A percentile compares a stretch with the other conserved stretches of the same genome.
phyloP scores from a whole-genome alignment of 2,113 vertebrate species.

The Coryphaenoides rupestris region DNA sequence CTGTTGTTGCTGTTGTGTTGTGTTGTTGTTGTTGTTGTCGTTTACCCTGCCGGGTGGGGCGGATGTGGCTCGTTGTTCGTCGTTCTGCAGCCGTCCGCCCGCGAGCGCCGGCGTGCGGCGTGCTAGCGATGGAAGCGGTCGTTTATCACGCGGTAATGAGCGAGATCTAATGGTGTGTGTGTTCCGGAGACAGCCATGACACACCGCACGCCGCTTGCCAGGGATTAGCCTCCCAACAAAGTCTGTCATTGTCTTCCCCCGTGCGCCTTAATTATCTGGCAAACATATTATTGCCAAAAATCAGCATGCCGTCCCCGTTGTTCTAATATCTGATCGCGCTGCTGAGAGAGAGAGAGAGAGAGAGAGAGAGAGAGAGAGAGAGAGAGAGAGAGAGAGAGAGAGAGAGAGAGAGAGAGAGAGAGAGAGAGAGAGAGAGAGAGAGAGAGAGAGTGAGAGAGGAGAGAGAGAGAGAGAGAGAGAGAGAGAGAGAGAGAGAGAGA shows the following conservation, averaged over 20 bases:
- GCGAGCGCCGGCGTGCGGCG: slow-evolving; percentile 28
- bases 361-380: too few relatives aligned
- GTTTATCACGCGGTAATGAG: slow-evolving; percentile 73
- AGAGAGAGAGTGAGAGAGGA: too few relatives aligned
- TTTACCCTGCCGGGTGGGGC: not conserved
- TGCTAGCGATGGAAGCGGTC: slow-evolving; percentile 53
- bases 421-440: too few relatives aligned
- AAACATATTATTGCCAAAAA: slow-evolving; percentile 62
- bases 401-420: too few relatives aligned
- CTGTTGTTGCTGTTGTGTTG: too few relatives aligned
- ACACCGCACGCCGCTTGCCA: slow-evolving; percentile 67
- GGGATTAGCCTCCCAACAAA: slow-evolving; percentile 70
- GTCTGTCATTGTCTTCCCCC: slow-evolving; percentile 71
- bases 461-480: too few relatives aligned
- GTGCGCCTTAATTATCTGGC: slow-evolving; percentile 73
- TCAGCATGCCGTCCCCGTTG: slow-evolving; percentile 43
- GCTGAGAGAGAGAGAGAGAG: too few relatives aligned
- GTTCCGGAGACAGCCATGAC: slow-evolving; percentile 69
- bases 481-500: not conserved
- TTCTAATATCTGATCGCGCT: slow-evolving; percentile 42
- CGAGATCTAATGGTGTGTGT: slow-evolving; percentile 68
- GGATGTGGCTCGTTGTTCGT: slow-evolving; percentile 24
- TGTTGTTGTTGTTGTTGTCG: slow-evolving; percentile 31
- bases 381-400: too few relatives aligned
- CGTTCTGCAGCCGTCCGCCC: slow-evolving; percentile 25